Evolutionary conservation across 2,888 invertebrate species (phyloP), one percentile per base, ranked within the genome.

Genomic region (Drosophila peninsularis): DNA sequence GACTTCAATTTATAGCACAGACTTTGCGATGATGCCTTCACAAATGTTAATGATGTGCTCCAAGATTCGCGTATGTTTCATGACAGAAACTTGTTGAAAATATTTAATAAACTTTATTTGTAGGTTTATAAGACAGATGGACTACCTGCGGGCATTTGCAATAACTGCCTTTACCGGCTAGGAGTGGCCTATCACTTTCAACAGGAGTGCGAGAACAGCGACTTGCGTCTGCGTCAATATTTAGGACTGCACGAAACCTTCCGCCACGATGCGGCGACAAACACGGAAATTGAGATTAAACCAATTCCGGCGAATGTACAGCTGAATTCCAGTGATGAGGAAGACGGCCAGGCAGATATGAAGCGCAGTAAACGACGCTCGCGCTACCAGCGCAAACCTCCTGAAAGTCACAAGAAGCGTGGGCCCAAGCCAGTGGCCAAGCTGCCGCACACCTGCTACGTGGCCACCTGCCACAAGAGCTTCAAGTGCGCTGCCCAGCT

Each of bases 161-260:
- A 94, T 71, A 94, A 94, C 78, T 95, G 94, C 80, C 93, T 94
- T 9, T 94, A 94, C 71, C 93, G 94, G 56, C 82, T 95, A 27
- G 94, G 94, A 6, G 93, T 94, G 32, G 94, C 94, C 0, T 94
- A 94, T 83, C 94, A 94, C 79, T 94, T 94, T 70, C 94, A 94
- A 80, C 94, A 94, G 75, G 94, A 94, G 24, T 94, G 94, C 82
- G 94, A 94, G 86, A 94, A 94, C 79, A 94, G 94, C 1, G 94
- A 95, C 79, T 89, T 94, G 58, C 91, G 94, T 47, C 80, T 94
- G 47, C 91, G 94, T 47, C 94, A 94, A 76, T 94, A 94, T 89
- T 91, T 94, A 64, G 94, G 94, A 11, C 82, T 94, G 21, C 85
- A 90, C 5, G 92, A 92, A n/a, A 65, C 76, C 47, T 82, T 84